Percentiles rank a stretch among this genome's conserved stretches.
Conservation (phyloP, 2,113 vertebrate species). For the Clarias gariepinus region DNA sequence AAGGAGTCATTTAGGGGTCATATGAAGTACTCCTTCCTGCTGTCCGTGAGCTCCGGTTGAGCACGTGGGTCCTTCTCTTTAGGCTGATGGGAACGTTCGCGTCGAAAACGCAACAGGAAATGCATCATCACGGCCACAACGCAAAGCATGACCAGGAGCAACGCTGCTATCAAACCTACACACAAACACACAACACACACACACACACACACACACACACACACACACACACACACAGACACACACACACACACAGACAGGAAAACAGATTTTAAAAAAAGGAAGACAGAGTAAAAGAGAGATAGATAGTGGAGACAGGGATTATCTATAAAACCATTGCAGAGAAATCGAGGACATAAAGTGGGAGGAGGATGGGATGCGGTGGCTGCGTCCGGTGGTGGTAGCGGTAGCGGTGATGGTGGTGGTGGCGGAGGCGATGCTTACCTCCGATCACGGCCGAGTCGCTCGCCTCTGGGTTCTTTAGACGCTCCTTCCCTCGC, state of each 20-base stretch:
- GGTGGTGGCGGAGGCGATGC: background rate
- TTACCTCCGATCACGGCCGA: slow-evolving; percentile 69
- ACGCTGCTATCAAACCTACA: slow-evolving; percentile 81
- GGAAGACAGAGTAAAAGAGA: background rate
- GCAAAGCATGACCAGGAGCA: slow-evolving; percentile 80
- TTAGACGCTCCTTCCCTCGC: slow-evolving; percentile 77
- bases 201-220: slow-evolving; percentile 67
- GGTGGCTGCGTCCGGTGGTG: background rate
- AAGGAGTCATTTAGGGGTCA: slow-evolving; percentile 59
- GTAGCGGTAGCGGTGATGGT: too few species aligned
- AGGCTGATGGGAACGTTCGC: slow-evolving; percentile 68
- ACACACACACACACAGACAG: background rate
- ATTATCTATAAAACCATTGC: background rate
- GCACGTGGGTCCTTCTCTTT: slow-evolving; percentile 81
- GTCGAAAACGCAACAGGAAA: slow-evolving; percentile 79
- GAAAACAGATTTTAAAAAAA: background rate
- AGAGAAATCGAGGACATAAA: background rate
- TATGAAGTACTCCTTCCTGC: slow-evolving; percentile 86
- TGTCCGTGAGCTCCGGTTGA: slow-evolving; percentile 76
- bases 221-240: background rate
- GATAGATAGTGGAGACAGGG: background rate
- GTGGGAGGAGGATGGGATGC: background rate
- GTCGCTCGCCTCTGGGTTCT: slow-evolving; percentile 76
- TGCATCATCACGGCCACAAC: slow-evolving; percentile 78
- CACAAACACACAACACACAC: too few species aligned